Conservation (phyloP, 2,113 vertebrate species). For the Dromiciops gliroides region DNA sequence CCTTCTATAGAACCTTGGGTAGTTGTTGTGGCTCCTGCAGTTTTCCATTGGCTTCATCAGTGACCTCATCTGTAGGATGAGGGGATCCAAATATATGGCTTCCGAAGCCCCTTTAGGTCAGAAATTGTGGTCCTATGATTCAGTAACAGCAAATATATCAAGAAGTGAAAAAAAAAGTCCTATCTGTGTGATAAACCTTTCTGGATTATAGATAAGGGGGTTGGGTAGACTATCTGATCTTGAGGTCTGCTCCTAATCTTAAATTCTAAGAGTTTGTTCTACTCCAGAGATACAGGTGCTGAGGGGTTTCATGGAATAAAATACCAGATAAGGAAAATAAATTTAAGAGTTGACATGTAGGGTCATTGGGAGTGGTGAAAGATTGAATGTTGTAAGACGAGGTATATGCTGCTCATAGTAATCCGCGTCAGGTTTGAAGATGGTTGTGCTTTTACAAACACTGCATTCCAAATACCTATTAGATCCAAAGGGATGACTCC, state of each 20-base stretch:
- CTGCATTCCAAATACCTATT: background rate
- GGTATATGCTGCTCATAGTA: background rate
- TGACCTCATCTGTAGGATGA: background rate
- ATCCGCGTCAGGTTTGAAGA: background rate
- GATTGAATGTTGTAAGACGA: background rate
- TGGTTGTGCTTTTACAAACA: background rate
- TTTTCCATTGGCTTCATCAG: too few relatives aligned
- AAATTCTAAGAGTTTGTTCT: background rate
- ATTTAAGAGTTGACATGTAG: background rate
- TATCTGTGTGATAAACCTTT: background rate
- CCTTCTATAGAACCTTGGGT: background rate
- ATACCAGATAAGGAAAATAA: background rate
- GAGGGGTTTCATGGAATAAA: background rate
- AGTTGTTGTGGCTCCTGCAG: background rate
- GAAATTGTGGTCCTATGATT: background rate
- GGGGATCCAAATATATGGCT: background rate
- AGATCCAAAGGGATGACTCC: background rate
- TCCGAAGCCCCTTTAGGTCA: background rate
- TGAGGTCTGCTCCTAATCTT: background rate
- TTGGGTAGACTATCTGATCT: background rate
- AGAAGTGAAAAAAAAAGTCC: background rate
- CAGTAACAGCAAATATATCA: background rate
- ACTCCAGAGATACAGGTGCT: background rate
- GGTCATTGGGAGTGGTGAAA: background rate
- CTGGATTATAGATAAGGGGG: background rate